These are phyloP conservation scores for Pecten maximus DNA, from an alignment of 2,888 invertebrate genomes.

Conservation along the genomic window DNA sequence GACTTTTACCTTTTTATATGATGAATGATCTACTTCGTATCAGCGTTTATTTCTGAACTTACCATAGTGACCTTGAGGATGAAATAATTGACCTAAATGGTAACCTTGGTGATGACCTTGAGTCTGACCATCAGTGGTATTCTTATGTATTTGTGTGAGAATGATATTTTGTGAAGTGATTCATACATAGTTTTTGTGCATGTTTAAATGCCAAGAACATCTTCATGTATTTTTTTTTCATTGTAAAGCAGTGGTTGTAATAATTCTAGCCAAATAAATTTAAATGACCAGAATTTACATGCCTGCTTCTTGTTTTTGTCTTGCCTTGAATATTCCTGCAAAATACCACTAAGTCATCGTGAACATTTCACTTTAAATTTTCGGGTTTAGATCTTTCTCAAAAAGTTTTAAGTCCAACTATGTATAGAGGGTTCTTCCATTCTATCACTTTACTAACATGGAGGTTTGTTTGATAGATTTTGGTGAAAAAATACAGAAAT, in stretches of 20 bases:
- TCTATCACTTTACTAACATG: no score
- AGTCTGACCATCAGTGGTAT: background rate
- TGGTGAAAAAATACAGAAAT: no score
- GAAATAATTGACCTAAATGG: background rate
- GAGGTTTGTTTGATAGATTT: no score
- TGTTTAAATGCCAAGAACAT: background rate
- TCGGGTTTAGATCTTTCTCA: no score
- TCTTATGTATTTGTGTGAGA: background rate
- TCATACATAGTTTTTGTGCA: conserved; percentile 17
- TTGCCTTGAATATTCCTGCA: no score
- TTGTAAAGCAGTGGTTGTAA: conserved; percentile 50
- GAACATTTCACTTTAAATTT: no score
- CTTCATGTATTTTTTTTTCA: conserved; percentile 42
- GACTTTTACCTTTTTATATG: no score
- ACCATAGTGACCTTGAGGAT: background rate
- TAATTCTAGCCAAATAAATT: conserved; percentile 49
- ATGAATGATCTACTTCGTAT: no score
- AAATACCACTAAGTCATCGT: no score
- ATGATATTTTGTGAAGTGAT: conserved; percentile 1
- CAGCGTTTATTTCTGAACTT: no score
- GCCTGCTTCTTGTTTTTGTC: background rate
- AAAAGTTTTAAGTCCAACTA: no score
- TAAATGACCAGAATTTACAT: conserved; percentile 10
- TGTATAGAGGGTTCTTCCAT: no score
- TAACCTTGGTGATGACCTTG: background rate